phyloP scores from a whole-genome alignment of 2,113 vertebrate species.

The Electrona antarctica region DNA sequence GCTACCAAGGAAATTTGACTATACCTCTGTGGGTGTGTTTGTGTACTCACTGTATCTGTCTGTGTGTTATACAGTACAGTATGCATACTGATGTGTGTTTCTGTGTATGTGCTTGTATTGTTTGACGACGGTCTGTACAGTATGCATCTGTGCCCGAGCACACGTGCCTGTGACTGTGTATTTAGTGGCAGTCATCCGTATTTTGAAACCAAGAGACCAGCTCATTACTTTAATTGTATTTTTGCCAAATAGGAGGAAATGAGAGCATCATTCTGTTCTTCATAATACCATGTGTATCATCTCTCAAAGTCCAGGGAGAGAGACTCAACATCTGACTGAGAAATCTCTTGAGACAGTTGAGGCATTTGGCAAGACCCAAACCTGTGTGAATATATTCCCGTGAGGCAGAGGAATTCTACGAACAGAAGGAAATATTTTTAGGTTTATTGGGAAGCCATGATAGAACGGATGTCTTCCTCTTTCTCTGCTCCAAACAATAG shows the following conservation, averaged over 20 bases:
- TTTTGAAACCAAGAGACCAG: slow-evolving; percentile 15
- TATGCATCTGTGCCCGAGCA: not conserved
- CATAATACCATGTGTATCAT: not conserved
- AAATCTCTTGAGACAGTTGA: slow-evolving; percentile 2
- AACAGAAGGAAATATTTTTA: slow-evolving; percentile 9
- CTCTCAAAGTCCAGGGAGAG: slow-evolving; percentile 7
- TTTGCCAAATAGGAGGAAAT: not conserved
- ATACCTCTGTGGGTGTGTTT: no score
- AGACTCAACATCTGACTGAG: not conserved
- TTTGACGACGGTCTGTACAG: not conserved
- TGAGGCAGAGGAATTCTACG: no score
- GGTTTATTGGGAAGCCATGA: slow-evolving; percentile 9
- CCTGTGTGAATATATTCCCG: not conserved
- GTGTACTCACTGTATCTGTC: no score
- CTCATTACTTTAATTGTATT: slow-evolving; percentile 31
- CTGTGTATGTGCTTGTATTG: not conserved
- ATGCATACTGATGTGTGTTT: not conserved
- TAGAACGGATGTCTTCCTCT: not conserved
- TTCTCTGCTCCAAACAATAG: slow-evolving; percentile 43
- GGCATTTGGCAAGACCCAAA: not conserved
- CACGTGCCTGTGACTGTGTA: not conserved
- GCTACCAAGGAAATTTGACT: slow-evolving; percentile 14
- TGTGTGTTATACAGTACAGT: slow-evolving; percentile 5
- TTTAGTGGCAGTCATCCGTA: slow-evolving; percentile 11
- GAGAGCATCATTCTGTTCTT: not conserved